Evolutionary conservation across 2,113 vertebrate genomes (phyloP).

Genomic region (Tiliqua scincoides): DNA sequence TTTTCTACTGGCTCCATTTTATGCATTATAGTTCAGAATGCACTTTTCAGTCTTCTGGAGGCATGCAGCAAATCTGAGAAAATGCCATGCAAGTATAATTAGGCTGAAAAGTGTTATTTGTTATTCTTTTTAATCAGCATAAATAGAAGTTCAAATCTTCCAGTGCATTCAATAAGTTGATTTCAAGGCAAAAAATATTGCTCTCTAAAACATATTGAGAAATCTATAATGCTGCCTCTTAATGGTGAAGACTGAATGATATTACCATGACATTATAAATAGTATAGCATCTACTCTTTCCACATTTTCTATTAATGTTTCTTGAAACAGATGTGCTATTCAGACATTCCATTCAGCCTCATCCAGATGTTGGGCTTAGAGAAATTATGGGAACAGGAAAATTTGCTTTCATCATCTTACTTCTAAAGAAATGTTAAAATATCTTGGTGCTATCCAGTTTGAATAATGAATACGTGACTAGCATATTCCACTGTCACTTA

Average conservation of each 20-base stretch:
- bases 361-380: slow-evolving; percentile 59
- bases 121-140: background rate
- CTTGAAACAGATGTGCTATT: slow-evolving; percentile 68
- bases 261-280: slow-evolving; percentile 29
- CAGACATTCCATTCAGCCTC: slow-evolving; percentile 57
- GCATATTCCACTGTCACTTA: slow-evolving; percentile 18
- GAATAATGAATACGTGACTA: background rate
- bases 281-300: slow-evolving; percentile 67
- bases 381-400: slow-evolving; percentile 31
- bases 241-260: slow-evolving; percentile 58
- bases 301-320: slow-evolving; percentile 59
- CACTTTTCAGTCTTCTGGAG: slow-evolving; percentile 1
- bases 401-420: slow-evolving; percentile 21
- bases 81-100: background rate
- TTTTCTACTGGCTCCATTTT: background rate
- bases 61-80: background rate
- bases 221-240: slow-evolving; percentile 49
- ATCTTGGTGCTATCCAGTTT: slow-evolving; percentile 24
- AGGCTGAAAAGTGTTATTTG: background rate
- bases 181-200: slow-evolving; percentile 30
- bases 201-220: slow-evolving; percentile 39
- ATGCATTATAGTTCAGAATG: background rate
- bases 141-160: slow-evolving; percentile 9
- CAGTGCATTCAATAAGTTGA: slow-evolving; percentile 18
- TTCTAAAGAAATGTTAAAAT: slow-evolving; percentile 39